Evolutionary conservation across 2,113 vertebrate genomes (phyloP).

Genomic region (Prunella fulvescens): DNA sequence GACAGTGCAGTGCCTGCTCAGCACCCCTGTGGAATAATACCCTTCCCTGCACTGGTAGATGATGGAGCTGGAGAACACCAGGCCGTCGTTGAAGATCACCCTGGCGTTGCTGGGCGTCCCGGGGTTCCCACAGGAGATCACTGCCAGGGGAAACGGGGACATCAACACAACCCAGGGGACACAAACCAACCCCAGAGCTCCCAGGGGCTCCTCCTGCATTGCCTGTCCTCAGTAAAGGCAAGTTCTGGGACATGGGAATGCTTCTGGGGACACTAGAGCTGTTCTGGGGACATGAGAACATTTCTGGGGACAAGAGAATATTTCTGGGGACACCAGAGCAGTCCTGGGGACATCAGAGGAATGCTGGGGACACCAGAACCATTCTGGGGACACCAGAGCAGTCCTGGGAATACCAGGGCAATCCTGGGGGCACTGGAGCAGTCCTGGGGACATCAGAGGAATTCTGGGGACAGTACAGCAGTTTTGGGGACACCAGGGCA

Average conservation of each 20-base stretch:
- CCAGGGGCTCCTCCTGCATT: rapidly evolving
- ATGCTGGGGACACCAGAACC: rapidly evolving
- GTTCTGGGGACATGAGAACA: neutral
- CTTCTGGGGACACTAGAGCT: neutral
- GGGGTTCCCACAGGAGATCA: neutral
- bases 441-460: neutral
- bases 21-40: neutral
- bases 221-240: neutral
- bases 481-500: neutral
- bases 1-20: neutral
- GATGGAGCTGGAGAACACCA: neutral
- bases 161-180: rapidly evolving
- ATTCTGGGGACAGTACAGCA: neutral
- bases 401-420: rapidly evolving
- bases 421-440: rapidly evolving
- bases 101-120: neutral
- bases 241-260: neutral
- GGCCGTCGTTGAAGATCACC: neutral
- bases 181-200: rapidly evolving
- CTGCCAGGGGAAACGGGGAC: rapidly evolving
- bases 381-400: rapidly evolving
- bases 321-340: neutral
- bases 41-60: neutral
- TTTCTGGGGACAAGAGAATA: neutral
- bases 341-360: neutral